These are phyloP conservation scores for Dorcus parallelipipedus DNA, from an alignment of 2,888 invertebrate genomes.

Conservation along the genomic window DNA sequence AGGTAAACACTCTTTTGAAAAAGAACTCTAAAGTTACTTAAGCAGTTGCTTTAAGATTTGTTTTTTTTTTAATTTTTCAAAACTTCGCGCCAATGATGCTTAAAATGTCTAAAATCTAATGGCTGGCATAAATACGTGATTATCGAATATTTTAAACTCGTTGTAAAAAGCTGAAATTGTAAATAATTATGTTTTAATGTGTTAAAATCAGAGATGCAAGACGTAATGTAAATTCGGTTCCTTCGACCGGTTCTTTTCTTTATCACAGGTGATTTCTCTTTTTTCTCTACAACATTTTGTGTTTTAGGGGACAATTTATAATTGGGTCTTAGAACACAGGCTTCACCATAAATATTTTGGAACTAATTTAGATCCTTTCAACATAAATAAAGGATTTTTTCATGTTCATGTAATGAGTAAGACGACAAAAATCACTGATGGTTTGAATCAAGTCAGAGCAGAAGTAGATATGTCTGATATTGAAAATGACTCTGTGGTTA, in stretches of 20 bases:
- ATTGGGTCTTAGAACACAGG: slow-evolving; percentile 80
- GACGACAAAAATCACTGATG: slow-evolving; percentile 61
- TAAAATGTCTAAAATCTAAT: too few species aligned
- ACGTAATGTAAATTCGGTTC: too few species aligned
- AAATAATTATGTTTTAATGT: too few species aligned
- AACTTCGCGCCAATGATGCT: too few species aligned
- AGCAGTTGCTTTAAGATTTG: too few species aligned
- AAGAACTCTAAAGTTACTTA: too few species aligned
- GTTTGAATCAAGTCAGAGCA: slow-evolving; percentile 59
- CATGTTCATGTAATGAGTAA: slow-evolving; percentile 77
- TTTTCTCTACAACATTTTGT: not conserved
- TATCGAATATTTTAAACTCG: too few species aligned
- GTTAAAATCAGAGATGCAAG: too few species aligned
- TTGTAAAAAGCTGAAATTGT: too few species aligned
- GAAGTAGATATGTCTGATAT: slow-evolving; percentile 78
- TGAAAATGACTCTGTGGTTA: slow-evolving; percentile 70
- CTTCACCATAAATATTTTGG: slow-evolving; percentile 77
- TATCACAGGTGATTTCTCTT: not conserved
- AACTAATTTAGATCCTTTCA: slow-evolving; percentile 77
- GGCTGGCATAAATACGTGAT: too few species aligned
- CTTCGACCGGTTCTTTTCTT: too few species aligned
- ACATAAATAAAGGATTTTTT: slow-evolving; percentile 74
- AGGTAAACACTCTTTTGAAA: slow-evolving; percentile 57
- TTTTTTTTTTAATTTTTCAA: too few species aligned
- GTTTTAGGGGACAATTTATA: slow-evolving; percentile 74